phyloP scores from a whole-genome alignment of 2,888 invertebrate genomes.

The Taphrorychus bicolor region DNA sequence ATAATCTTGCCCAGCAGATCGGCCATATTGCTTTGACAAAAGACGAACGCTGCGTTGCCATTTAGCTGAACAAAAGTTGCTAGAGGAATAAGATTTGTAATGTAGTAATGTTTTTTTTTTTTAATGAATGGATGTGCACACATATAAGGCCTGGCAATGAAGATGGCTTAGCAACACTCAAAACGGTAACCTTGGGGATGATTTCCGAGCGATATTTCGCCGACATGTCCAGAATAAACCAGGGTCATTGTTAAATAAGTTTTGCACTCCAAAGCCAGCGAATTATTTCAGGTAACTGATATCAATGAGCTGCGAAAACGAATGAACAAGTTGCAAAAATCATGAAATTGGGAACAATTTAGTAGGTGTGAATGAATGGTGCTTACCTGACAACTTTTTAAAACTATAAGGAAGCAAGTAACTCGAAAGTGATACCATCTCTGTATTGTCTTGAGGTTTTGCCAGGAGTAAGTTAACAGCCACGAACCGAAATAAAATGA shows the following conservation, averaged over 20 bases:
- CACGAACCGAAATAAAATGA: slow-evolving; percentile 7
- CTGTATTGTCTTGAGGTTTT: slow-evolving; percentile 2
- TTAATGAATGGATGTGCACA: no score
- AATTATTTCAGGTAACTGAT: neutral
- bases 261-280: neutral
- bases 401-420: neutral
- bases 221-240: neutral
- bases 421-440: neutral
- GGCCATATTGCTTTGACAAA: no score
- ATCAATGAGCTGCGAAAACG: neutral
- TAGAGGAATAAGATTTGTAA: no score
- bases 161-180: neutral
- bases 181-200: neutral
- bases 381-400: neutral
- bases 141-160: neutral
- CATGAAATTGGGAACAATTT: no score
- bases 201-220: neutral
- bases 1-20: no score
- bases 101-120: no score
- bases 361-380: no score
- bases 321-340: neutral
- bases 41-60: no score
- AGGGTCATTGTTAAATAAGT: neutral
- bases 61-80: no score
- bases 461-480: slow-evolving; percentile 13